These are phyloP conservation scores for Berghia stephanieae DNA, from an alignment of 1,140 invertebrate species.

Conservation along the genomic window DNA sequence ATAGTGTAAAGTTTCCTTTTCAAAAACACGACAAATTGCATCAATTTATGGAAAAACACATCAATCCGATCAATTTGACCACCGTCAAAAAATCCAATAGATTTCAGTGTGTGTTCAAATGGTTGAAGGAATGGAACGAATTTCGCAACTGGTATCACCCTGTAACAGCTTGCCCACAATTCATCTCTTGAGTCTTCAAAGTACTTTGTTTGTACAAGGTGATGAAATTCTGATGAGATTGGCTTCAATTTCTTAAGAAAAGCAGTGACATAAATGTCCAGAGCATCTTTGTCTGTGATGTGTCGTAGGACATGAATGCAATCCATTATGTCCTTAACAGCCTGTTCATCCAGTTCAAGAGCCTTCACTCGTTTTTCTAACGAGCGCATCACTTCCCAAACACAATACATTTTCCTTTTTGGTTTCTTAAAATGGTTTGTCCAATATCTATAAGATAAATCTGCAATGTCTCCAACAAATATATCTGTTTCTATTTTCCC, in stretches of 20 bases:
- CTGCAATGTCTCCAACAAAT: conserved; percentile 4
- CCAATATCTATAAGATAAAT: neutral
- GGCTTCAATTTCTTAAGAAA: conserved; percentile 8
- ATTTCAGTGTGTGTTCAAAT: neutral
- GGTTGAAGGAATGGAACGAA: conserved; percentile 13
- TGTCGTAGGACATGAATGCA: neutral
- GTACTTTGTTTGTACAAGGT: conserved; percentile 5
- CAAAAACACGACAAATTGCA: conserved; percentile 12
- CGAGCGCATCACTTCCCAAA: conserved; percentile 8
- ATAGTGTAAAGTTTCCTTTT: conserved; percentile 18
- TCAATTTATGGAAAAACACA: conserved; percentile 5
- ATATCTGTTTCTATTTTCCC: conserved; percentile 5
- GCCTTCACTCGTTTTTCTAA: neutral
- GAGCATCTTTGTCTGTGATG: neutral
- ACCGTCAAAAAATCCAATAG: neutral
- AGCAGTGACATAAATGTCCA: neutral
- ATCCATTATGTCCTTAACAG: neutral
- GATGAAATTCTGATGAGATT: neutral
- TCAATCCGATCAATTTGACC: conserved; percentile 10
- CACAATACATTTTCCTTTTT: neutral
- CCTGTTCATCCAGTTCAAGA: neutral
- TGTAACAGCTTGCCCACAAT: conserved; percentile 26
- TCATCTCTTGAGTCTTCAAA: conserved; percentile 4
- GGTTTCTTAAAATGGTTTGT: conserved; percentile 17
- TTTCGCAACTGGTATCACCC: neutral